Base-by-base conservation (phyloP, 2,797 vertebrate genomes). In the Anguilla pacifica region DNA sequence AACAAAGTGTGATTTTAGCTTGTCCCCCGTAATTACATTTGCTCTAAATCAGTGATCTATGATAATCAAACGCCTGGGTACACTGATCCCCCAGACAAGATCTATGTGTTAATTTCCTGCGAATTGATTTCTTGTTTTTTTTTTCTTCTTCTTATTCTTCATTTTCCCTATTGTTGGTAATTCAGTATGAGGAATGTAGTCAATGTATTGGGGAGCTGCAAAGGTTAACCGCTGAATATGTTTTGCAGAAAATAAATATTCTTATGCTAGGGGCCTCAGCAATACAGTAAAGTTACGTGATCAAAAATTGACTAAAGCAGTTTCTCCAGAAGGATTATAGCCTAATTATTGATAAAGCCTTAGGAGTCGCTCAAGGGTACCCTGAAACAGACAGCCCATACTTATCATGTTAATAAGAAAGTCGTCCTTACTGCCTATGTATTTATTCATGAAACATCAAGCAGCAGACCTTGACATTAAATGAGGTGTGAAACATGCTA, bases 401-500 rank as follows among this genome's bases (percentile, higher is more conserved):
- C 35, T 67, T 85, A 85, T 39, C 84, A 85, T 90, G 88, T 93
- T 92, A 92, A 94, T 91, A 93, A 93, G 92, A 94, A 91, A 89
- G 89, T 91, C 92, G 90, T 93, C 93, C 93, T 95, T 93, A 93
- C 91, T 61, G 28, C 43, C 93, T 95, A 95, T 94, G 93, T 89
- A 93, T 94, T 92, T 94, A 90, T 89, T 92, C 92, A 92, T 91
- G 94, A 94, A 94, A 92, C 93, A 85, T 57, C 88, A 93, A 90
- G 91, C 87, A 90, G 91, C 89, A 90, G 91, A 89, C 83, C 55
- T 90, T 87, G 91, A 93, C n/a, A 67, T 90, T 92, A 93, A 95
- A 95, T 95, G 94, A 94, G 94, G 93, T 95, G 94, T 95, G 94
- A 93, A 89, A 90, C 92, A 92, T 88, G 85, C 90, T 95, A 95